Evolutionary conservation across 2,888 invertebrate genomes (phyloP), one percentile per base, ranked within the genome.

Genomic region (Tenthredo scrophulariae): DNA sequence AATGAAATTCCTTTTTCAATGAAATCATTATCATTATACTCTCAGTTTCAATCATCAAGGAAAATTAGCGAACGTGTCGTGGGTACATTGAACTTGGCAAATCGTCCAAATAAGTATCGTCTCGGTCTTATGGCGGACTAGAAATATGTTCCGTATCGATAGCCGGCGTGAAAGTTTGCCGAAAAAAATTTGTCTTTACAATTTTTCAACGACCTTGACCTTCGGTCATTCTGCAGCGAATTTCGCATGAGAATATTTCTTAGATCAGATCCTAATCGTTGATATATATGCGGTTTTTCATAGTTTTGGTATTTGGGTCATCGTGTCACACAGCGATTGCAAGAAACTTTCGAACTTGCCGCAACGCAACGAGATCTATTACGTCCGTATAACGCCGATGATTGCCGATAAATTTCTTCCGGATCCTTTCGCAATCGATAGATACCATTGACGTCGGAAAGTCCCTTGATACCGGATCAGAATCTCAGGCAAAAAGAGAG

Each of bases 361-460:
- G 50, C n/a, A 72, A 72, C 3, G 50, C n/a, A 72, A 72, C 67
- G 33, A 67, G 67, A 33, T 67, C 62, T 26, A 62, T 62, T 62
- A 6, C 67, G 62, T 26, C 58, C 22, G 62, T n/a, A 26, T 26
- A 26, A 62, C 1, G 62, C 9, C 22, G 10, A 13, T 26, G 2
- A 7, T 62, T 74, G 43, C 22, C 43, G 40, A 74, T 74, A 22
- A 74, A 22, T 43, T n/a, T 29, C n/a, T 80, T 80, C 80, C 80
- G 80, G 80, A 80, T 80, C 40, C 62, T 33, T 10, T 46, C 6
- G 50, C 15, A 50, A 77, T 54, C 77, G 67, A 67, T 67, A 6
- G 15, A 33, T 67, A 67, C n/a, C 26, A 40, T 26, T 74, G 40
- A 74, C 74, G 74, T 74, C 74, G 46, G 13, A 26, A 26, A 3